These are phyloP conservation scores for Antennarius striatus DNA, from an alignment of 2,113 vertebrate species.

Conservation along the genomic window DNA sequence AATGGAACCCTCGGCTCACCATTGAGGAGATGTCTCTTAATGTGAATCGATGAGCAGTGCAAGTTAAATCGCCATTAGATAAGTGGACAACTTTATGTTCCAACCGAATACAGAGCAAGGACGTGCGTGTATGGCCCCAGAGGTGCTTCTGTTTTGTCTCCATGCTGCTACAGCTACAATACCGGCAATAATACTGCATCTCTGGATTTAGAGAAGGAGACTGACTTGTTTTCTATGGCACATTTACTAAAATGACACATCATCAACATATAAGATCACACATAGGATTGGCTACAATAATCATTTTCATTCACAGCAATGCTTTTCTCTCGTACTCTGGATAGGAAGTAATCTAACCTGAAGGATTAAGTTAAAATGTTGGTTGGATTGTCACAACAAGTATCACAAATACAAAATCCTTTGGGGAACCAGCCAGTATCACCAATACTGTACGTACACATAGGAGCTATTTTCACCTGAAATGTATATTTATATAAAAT, in stretches of 20 bases:
- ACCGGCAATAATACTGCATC: conserved; percentile 12
- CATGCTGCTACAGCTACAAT: conserved; percentile 1
- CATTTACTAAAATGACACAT: background rate
- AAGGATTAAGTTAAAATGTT: background rate
- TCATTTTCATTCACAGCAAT: background rate
- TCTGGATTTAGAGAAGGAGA: background rate
- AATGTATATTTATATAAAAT: background rate
- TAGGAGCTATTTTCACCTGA: too few relatives aligned
- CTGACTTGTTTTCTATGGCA: too few relatives aligned
- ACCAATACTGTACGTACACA: too few relatives aligned
- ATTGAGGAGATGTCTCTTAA: conserved; percentile 71
- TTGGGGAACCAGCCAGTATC: too few relatives aligned
- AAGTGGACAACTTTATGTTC: conserved; percentile 56
- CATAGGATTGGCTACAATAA: too few relatives aligned
- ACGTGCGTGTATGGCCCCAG: conserved; percentile 18
- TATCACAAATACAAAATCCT: too few relatives aligned
- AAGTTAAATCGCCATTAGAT: conserved; percentile 70
- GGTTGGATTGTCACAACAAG: background rate
- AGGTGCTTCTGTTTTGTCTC: conserved; percentile 52
- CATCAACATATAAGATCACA: too few relatives aligned
- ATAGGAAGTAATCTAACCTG: background rate
- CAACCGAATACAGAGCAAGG: conserved; percentile 22
- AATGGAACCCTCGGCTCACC: conserved; percentile 46
- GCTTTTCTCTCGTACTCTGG: background rate
- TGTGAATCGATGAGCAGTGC: conserved; percentile 72